Base-by-base conservation (phyloP, 2,113 vertebrate species). In the Pseudopipra pipra region DNA sequence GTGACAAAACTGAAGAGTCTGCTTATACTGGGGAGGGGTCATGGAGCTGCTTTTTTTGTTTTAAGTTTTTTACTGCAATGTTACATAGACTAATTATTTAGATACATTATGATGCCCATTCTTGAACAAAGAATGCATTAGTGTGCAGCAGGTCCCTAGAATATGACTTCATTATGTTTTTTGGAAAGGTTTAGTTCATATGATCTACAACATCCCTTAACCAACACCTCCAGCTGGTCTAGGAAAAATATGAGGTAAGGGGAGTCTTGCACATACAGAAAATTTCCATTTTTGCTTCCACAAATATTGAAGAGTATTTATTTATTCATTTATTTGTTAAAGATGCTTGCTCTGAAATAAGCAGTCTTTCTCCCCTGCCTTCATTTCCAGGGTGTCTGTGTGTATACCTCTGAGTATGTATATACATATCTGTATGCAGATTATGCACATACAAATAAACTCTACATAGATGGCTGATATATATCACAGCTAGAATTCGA, bases 401-500 rank as follows among this genome's bases (percentile, higher is more conserved):
- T 5, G 2, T 55, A 24, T 39, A 75, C 8, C 8, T 39, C 30
- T 27, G 35, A 1, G 4, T 28, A 6, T 46, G 8, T 47, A 12
- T 21, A 28, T 14, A 24, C 14, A 12, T 23, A 17, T 67, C 49
- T 16, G 11, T 7, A 24, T 37, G 15, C 12, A 14, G 27, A 28
- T 56, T 74, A 44, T 33, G 27, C 19, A 68, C 9, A 25, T 17
- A n/a, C 9, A 46, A 58, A 66, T 66, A 49, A 74, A 71, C 30
- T 61, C 30, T 62, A 76, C 33, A 71, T 91, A 80, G 37, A 61
- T 81, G 55, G 74, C 44, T 95, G 89, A 92, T 95, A 85, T 71
- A 82, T 90, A 90, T 93, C 90, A 96, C 67, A 96, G 56, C 18
- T 72, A 91, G 83, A 90, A 95, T 77, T 7, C 46, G 70, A 92